Conservation (phyloP, 2,888 invertebrate species). For the Cataglyphis albicans region DNA sequence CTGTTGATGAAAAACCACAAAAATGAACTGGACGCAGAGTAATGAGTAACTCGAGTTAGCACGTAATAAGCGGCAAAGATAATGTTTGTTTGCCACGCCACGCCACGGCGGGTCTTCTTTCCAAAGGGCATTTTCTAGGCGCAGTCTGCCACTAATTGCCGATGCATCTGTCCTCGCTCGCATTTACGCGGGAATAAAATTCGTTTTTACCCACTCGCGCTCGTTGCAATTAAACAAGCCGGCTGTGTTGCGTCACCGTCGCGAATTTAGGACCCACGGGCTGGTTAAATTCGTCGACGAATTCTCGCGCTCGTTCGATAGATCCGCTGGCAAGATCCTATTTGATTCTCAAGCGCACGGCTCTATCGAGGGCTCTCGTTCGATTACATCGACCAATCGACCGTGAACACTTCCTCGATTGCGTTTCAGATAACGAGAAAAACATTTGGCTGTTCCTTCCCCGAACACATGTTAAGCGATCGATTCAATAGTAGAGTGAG, state of each 20-base stretch:
- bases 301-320: slow-evolving; percentile 40
- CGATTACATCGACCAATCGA: slow-evolving; percentile 69
- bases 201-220: slow-evolving; percentile 48
- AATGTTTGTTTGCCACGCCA: slow-evolving; percentile 50
- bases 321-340: slow-evolving; percentile 62
- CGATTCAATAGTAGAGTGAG: slow-evolving; percentile 15
- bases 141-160: slow-evolving; percentile 74
- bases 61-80: slow-evolving; percentile 60
- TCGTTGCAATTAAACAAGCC: slow-evolving; percentile 42
- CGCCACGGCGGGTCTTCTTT: slow-evolving; percentile 29
- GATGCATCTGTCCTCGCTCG: slow-evolving; percentile 70
- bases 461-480: slow-evolving; percentile 43
- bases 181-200: slow-evolving; percentile 54
- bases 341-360: slow-evolving; percentile 63
- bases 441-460: slow-evolving; percentile 33
- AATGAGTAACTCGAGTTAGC: slow-evolving; percentile 42
- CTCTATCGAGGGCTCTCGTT: slow-evolving; percentile 53
- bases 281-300: not conserved
- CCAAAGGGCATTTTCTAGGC: slow-evolving; percentile 69
- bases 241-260: not conserved
- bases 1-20: slow-evolving; percentile 12
- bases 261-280: slow-evolving; percentile 13
- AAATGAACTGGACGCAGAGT: slow-evolving; percentile 26
- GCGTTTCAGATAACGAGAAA: slow-evolving; percentile 56
- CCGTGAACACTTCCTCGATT: slow-evolving; percentile 68